Evolutionary conservation across 2,113 vertebrate species (phyloP).

Genomic region (mouse (Mus musculus)): DNA sequence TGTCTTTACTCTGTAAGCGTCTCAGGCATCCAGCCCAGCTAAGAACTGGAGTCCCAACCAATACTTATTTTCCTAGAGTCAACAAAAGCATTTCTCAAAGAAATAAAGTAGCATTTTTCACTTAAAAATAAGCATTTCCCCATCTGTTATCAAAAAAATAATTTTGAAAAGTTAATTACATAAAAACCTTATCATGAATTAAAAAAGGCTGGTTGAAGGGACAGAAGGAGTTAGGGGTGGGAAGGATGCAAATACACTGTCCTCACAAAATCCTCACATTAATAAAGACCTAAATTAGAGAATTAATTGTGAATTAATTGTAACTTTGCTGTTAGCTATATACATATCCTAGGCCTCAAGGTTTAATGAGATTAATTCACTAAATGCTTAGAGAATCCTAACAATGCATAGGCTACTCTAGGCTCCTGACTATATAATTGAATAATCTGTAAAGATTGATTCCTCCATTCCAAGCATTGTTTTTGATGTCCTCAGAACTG

Average conservation of each 20-base stretch:
- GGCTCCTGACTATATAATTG: neutral
- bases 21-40: neutral
- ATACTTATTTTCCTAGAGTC: conserved; percentile 29
- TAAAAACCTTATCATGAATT: neutral
- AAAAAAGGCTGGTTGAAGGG: neutral
- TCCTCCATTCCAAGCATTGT: neutral
- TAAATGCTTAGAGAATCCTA: neutral
- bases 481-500: conserved; percentile 19
- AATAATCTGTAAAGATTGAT: neutral
- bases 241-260: neutral
- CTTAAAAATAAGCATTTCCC: neutral
- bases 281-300: neutral
- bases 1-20: conserved; percentile 47
- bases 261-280: neutral
- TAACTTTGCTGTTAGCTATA: neutral
- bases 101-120: neutral
- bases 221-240: neutral
- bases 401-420: neutral
- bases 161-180: neutral
- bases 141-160: neutral
- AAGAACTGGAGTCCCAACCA: conserved; percentile 46
- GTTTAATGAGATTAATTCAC: conserved; percentile 35
- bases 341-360: neutral
- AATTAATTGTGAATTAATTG: neutral
- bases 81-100: neutral